Conservation (phyloP, 2,797 vertebrate genomes). For the Urophycis tenuis region DNA sequence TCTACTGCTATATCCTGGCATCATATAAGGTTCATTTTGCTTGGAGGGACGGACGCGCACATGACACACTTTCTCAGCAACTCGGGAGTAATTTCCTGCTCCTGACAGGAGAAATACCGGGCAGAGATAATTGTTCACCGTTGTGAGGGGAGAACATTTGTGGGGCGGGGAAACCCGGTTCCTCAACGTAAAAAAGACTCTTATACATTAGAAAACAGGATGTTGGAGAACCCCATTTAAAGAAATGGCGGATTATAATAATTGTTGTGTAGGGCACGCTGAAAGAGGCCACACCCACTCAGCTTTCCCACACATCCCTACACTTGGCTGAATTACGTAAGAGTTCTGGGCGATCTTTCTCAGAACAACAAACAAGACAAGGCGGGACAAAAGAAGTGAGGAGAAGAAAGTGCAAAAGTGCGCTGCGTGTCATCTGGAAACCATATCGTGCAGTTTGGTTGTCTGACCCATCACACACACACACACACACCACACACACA, state of each 20-base stretch:
- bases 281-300: not conserved
- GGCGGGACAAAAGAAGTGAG: not conserved
- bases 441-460: conserved; percentile 46
- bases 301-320: not conserved
- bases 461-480: conserved; percentile 38
- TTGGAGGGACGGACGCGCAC: conserved; percentile 35
- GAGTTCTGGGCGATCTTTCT: not conserved
- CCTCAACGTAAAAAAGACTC: too few relatives aligned
- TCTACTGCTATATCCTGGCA: conserved; percentile 23
- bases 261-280: conserved; percentile 20
- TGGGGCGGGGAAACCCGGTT: conserved; percentile 10
- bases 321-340: not conserved
- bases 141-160: conserved; percentile 25
- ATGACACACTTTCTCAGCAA: conserved; percentile 45
- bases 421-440: conserved; percentile 41
- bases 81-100: conserved; percentile 58
- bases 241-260: not conserved
- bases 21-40: conserved; percentile 36
- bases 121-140: conserved; percentile 53
- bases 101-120: conserved; percentile 52
- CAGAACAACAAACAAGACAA: conserved; percentile 4
- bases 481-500: conserved; percentile 1
- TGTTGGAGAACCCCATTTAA: conserved; percentile 5
- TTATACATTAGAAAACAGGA: conserved; percentile 9
- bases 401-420: not conserved